Evolutionary conservation across 1,140 invertebrate genomes (phyloP).

Genomic region (Zophobas morio): DNA sequence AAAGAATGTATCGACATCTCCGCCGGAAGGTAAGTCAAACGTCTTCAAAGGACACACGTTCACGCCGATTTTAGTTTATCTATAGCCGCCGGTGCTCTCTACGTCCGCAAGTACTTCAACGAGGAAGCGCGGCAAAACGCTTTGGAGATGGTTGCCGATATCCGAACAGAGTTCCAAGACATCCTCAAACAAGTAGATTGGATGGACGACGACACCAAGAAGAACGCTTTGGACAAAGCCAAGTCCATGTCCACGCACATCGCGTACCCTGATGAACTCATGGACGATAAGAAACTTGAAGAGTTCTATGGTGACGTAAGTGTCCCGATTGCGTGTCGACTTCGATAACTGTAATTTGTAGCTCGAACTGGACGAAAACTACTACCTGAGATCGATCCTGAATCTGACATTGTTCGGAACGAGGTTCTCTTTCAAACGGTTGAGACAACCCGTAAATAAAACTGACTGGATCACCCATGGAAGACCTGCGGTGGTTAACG

Average conservation of each 20-base stretch:
- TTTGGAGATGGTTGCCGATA: constrained; percentile 77
- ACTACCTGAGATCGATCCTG: constrained; percentile 74
- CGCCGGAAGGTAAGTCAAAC: constrained; percentile 64
- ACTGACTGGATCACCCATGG: constrained; percentile 78
- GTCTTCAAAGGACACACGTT: neutral
- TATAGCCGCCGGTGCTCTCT: constrained; percentile 73
- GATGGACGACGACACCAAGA: constrained; percentile 79
- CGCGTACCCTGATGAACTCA: constrained; percentile 74
- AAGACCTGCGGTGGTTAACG: constrained; percentile 78
- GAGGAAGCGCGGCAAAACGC: constrained; percentile 71
- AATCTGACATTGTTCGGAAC: constrained; percentile 75
- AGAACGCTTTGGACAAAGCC: constrained; percentile 72
- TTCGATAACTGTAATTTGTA: constrained; percentile 59
- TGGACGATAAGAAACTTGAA: constrained; percentile 71
- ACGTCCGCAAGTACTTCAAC: constrained; percentile 73
- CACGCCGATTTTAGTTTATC: constrained; percentile 65
- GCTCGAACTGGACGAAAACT: constrained; percentile 71
- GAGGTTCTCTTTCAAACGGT: constrained; percentile 73
- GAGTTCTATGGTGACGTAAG: constrained; percentile 67
- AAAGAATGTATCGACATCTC: constrained; percentile 72
- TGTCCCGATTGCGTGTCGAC: neutral
- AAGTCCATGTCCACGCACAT: constrained; percentile 72
- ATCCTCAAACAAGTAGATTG: constrained; percentile 77
- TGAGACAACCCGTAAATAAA: constrained; percentile 77
- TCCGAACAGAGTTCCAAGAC: constrained; percentile 72